phyloP scores from a whole-genome alignment of 2,113 vertebrate species.

The Hiodon alosoides region DNA sequence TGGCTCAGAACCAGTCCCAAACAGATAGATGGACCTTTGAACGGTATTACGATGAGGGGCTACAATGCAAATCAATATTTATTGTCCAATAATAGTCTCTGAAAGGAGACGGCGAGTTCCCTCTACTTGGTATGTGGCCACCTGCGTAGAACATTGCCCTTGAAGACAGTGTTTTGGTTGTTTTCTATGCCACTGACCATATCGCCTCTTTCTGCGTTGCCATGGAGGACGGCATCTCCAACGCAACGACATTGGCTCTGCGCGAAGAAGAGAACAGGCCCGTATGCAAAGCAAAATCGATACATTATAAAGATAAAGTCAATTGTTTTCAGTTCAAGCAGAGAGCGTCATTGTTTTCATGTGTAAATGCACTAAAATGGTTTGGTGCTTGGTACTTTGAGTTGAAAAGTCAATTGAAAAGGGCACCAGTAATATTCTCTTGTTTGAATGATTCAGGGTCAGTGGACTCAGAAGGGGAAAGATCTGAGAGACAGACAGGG shows the following conservation, averaged over 20 bases:
- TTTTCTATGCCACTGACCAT: not conserved
- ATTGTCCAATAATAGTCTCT: conserved; percentile 51
- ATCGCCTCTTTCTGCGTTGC: not conserved
- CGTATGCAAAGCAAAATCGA: conserved; percentile 3
- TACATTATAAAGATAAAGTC: not conserved
- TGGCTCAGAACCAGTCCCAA: conserved; percentile 48
- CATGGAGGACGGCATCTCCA: not conserved
- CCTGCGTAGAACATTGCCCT: not conserved
- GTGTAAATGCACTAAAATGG: not conserved
- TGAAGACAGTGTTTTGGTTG: not conserved
- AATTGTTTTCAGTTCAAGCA: not conserved
- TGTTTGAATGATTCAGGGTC: conserved; percentile 46
- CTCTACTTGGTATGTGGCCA: not conserved
- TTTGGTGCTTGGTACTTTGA: not conserved
- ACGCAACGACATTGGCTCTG: not conserved
- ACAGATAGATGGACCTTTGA: conserved; percentile 59
- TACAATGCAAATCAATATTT: conserved; percentile 53
- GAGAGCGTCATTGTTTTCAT: not conserved
- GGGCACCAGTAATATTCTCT: conserved; percentile 9
- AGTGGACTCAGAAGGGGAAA: conserved; percentile 62
- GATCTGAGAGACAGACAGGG: conserved; percentile 42
- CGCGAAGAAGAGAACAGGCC: not conserved
- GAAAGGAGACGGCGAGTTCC: conserved; percentile 37
- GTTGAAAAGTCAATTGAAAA: not conserved
- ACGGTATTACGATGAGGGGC: conserved; percentile 46